These are phyloP conservation scores for Bovichtus diacanthus DNA, from an alignment of 2,797 vertebrate genomes.

Conservation along the genomic window DNA sequence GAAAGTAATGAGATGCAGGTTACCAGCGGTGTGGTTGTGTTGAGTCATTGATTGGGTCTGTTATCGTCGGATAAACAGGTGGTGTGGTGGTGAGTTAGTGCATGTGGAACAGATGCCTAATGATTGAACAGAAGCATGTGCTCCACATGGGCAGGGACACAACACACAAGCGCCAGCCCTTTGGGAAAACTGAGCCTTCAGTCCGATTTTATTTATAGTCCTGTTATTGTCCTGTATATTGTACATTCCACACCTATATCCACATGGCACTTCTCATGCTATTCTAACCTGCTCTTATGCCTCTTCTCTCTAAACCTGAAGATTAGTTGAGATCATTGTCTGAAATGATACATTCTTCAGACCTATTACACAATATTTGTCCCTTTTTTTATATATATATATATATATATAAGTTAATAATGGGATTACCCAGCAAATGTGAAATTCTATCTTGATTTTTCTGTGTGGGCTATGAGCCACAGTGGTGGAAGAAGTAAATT, in stretches of 20 bases:
- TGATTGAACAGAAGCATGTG: constrained; percentile 24
- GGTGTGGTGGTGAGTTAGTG: neutral
- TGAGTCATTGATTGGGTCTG: constrained; percentile 9
- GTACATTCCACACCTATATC: constrained; percentile 9
- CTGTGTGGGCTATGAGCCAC: too few relatives aligned
- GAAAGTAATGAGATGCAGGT: neutral
- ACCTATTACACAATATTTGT: neutral
- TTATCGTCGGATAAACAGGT: constrained; percentile 27
- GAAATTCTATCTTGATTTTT: too few relatives aligned
- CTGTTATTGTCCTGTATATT: constrained; percentile 6
- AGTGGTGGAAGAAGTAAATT: too few relatives aligned
- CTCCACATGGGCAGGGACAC: constrained; percentile 4
- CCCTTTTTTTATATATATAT: too few relatives aligned
- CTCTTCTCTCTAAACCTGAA: neutral
- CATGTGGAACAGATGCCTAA: constrained; percentile 29
- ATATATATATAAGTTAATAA: neutral
- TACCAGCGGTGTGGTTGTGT: constrained; percentile 5
- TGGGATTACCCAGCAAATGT: neutral
- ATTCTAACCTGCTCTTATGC: neutral
- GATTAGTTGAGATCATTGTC: neutral
- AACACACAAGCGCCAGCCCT: neutral
- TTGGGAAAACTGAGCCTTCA: neutral
- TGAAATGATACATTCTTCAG: neutral
- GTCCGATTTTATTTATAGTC: neutral
- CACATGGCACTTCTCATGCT: neutral